These are phyloP conservation scores for Gymnosoma rotundatum DNA, from an alignment of 2,888 invertebrate species.

Conservation along the genomic window DNA sequence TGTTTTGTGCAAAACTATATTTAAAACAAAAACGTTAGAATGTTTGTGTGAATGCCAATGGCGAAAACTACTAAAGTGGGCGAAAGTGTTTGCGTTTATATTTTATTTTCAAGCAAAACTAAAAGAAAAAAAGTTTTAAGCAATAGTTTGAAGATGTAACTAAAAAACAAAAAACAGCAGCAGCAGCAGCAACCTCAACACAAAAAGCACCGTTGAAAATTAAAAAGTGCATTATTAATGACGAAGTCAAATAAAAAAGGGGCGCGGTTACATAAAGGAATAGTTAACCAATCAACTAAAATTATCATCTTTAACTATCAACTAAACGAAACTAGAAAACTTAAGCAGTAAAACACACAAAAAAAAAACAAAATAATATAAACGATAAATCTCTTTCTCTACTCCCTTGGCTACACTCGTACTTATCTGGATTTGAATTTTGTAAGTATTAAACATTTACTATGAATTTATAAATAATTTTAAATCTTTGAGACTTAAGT, in stretches of 20 bases:
- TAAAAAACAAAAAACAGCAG: background rate
- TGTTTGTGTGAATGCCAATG: constrained; percentile 3
- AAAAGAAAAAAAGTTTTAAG: constrained; percentile 35
- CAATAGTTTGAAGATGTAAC: constrained; percentile 26
- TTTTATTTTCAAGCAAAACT: constrained; percentile 14
- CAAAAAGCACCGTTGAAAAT: constrained; percentile 25
- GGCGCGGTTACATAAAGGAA: background rate
- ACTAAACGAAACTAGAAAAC: constrained; percentile 1
- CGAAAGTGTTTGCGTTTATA: background rate
- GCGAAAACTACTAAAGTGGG: constrained; percentile 7
- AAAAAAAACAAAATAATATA: no score
- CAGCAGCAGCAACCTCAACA: constrained; percentile 1
- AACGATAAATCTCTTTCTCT: background rate
- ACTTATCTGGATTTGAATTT: constrained; percentile 15
- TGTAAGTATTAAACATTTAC: constrained; percentile 15
- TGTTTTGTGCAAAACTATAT: constrained; percentile 27
- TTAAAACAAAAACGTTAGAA: background rate
- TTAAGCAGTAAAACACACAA: constrained; percentile 4
- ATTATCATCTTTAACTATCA: constrained; percentile 31
- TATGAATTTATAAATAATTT: background rate
- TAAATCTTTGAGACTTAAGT: no score
- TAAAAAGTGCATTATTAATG: constrained; percentile 49
- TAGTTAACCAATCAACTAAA: constrained; percentile 9
- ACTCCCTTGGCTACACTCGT: background rate
- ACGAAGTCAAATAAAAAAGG: constrained; percentile 21